These are phyloP conservation scores for Brachymystax lenok DNA, from an alignment of 2,797 vertebrate genomes.

Conservation along the genomic window DNA sequence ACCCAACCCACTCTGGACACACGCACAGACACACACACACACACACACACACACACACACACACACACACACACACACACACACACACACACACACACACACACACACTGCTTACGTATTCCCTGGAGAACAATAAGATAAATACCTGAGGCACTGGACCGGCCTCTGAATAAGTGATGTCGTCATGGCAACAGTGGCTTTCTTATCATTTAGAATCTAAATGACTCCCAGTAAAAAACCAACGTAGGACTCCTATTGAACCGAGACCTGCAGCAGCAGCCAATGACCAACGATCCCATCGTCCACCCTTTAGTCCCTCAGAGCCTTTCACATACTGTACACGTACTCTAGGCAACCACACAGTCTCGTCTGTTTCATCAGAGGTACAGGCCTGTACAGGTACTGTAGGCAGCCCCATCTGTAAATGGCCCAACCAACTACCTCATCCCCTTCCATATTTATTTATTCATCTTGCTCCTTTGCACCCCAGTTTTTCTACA, in stretches of 20 bases:
- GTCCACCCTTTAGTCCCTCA: not conserved
- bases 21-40: no score
- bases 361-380: conserved; percentile 52
- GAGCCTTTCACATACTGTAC: not conserved
- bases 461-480: no score
- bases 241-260: conserved; percentile 37
- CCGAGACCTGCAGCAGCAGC: conserved; percentile 10
- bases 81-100: not conserved
- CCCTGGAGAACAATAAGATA: conserved; percentile 12
- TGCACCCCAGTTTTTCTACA: no score
- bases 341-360: no score
- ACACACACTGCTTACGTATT: conserved; percentile 12
- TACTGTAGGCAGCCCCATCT: no score
- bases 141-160: conserved; percentile 53
- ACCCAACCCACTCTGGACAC: not conserved
- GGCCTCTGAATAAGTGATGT: conserved; percentile 48
- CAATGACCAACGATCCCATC: not conserved
- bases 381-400: no score
- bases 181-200: conserved; percentile 66
- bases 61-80: no score
- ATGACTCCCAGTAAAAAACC: conserved; percentile 52
- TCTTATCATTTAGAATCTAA: conserved; percentile 65
- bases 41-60: no score
- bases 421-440: no score
- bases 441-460: no score